Percentiles rank a stretch among this genome's conserved stretches.
Conservation (phyloP, 2,888 invertebrate genomes). For the Phaonia tiefii region DNA sequence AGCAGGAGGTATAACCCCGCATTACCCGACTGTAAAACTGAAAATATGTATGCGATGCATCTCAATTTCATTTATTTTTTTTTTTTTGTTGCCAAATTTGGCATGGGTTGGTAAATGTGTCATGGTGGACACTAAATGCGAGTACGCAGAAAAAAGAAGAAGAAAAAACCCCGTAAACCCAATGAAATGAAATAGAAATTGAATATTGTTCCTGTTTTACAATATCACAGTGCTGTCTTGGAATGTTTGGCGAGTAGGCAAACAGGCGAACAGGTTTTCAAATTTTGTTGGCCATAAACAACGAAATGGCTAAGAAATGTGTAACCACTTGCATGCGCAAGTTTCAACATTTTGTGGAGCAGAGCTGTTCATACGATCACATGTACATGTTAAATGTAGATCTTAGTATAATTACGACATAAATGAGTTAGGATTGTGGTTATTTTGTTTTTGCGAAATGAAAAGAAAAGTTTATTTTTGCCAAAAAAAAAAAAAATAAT, state of each 20-base stretch:
- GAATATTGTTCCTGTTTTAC: constrained; percentile 55
- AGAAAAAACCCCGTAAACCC: not conserved
- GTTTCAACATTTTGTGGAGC: no score
- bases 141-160: constrained; percentile 3
- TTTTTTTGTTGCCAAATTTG: constrained; percentile 44
- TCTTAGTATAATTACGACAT: constrained; percentile 30
- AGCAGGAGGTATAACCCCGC: constrained; percentile 15
- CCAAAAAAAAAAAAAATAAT: constrained; percentile 40
- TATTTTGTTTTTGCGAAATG: not conserved
- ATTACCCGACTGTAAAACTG: not conserved
- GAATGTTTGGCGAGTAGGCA: constrained; percentile 21
- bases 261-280: constrained; percentile 7
- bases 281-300: constrained; percentile 27
- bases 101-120: constrained; percentile 58
- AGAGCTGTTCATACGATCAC: constrained; percentile 9
- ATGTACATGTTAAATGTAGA: constrained; percentile 31
- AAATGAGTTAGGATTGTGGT: constrained; percentile 23
- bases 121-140: constrained; percentile 29
- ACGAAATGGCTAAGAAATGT: constrained; percentile 35
- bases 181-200: constrained; percentile 42
- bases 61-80: no score
- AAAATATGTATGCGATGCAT: not conserved
- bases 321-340: not conserved
- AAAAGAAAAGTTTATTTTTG: constrained; percentile 25
- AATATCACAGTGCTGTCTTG: not conserved